Conservation (phyloP, 2,113 vertebrate genomes). For the Stegastes partitus region DNA sequence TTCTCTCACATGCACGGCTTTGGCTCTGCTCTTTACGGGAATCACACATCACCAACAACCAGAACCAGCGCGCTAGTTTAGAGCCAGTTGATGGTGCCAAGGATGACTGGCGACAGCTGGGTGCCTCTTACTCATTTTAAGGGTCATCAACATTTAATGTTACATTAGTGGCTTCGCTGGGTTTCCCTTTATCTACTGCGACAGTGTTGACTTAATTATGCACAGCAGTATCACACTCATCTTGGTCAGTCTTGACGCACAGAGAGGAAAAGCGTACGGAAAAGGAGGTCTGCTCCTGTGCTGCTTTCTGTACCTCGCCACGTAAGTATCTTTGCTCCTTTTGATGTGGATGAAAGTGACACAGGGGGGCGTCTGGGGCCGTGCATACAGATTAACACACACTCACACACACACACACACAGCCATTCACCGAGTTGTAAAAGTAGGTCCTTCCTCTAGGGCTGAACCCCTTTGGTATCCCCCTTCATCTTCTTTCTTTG, state of each 20-base stretch:
- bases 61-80: constrained; percentile 37
- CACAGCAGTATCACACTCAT: constrained; percentile 58
- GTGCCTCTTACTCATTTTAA: constrained; percentile 76
- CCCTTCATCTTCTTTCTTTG: constrained; percentile 62
- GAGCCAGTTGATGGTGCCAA: constrained; percentile 65
- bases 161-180: constrained; percentile 75
- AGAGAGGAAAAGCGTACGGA: constrained; percentile 8
- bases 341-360: constrained; percentile 75
- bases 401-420: not conserved
- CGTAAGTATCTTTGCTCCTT: constrained; percentile 42
- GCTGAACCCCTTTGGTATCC: constrained; percentile 56
- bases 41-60: constrained; percentile 51
- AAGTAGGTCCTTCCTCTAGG: constrained; percentile 66
- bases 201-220: constrained; percentile 80
- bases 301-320: constrained; percentile 24
- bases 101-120: constrained; percentile 78
- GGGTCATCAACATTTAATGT: constrained; percentile 83
- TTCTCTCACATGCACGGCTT: not conserved
- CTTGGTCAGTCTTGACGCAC: constrained; percentile 51
- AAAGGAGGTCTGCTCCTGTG: constrained; percentile 13
- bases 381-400: constrained; percentile 24
- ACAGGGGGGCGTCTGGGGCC: constrained; percentile 36
- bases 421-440: constrained; percentile 37
- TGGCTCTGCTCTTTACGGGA: not conserved
- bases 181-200: constrained; percentile 73